Base-by-base conservation (phyloP, 2,113 vertebrate species). In the Elephantulus edwardii region DNA sequence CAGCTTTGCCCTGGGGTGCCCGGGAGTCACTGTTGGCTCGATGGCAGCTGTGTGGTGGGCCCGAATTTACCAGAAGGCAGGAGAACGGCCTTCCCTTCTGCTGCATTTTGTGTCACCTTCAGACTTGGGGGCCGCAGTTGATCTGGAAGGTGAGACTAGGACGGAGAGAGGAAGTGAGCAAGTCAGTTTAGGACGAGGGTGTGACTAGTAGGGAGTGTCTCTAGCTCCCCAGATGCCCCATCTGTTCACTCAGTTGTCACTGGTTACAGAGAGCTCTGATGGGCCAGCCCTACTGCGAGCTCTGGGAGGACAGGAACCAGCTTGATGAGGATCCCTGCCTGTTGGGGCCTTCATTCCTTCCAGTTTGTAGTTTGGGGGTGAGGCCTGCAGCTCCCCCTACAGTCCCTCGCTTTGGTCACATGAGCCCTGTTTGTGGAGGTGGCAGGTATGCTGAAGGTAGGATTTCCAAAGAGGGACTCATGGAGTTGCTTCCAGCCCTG, bases 291-390 rank as follows among this genome's bases (percentile, higher is more conserved):
- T 11, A 38, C 6, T 17, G 85, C 38, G 62, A n/a, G 70, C 19
- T 8, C 60, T 8, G 66, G 13, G 72, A 64, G 2, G 19, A 6
- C 28, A 3, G 5, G 60, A 46, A 24, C 14, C 0, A 4, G 26
- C 3, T 13, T 1, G 74, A 8, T 3, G 24, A 19, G 71, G n/a
- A 2, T 75, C 71, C 14, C 17, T 26, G 4, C 8, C 42, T 46
- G 6, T 2, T 44, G 24, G 13, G 64, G 46, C 40, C 64, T 35
- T 35, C n/a, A 26, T 66, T 13, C 38, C 24, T 19, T 3, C 0
- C 14, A 3, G 14, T 35, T 76, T 14, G 0, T 16, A 4, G 12
- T 28, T 79, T 17, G 1, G 1, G 24, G 54, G 6, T 0, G 7
- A 22, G 54, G 40, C 38, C 8, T 3, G 11, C 5, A 70, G 40